Evolutionary conservation across 1,140 invertebrate species (phyloP).

Genomic region (Meloidogyne chitwoodi): DNA sequence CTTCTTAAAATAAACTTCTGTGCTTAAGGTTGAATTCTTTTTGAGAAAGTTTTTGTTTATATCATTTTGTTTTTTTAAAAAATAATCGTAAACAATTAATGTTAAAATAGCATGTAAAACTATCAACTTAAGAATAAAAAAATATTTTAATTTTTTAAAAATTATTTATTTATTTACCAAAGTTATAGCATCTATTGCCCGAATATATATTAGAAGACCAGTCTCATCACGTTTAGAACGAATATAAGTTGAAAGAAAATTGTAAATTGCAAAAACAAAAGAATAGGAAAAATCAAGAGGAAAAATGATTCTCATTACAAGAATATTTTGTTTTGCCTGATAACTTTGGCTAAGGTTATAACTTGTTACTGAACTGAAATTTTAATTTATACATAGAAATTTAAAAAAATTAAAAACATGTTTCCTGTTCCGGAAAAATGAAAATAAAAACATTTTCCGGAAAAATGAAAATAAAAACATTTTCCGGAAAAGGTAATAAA

Average conservation of each 20-base stretch:
- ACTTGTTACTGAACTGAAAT: background rate
- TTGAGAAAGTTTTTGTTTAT: background rate
- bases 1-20: background rate
- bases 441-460: background rate
- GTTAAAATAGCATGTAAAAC: slow-evolving; percentile 7
- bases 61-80: background rate
- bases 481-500: background rate
- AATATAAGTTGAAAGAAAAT: slow-evolving; percentile 12
- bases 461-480: background rate
- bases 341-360: slow-evolving; percentile 10
- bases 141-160: background rate
- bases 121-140: background rate
- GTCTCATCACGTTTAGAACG: background rate
- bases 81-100: slow-evolving; percentile 4
- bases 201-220: slow-evolving; percentile 4
- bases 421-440: too few species aligned
- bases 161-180: background rate
- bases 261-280: slow-evolving; percentile 12
- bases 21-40: background rate
- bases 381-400: too few species aligned
- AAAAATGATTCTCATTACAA: slow-evolving; percentile 13
- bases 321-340: slow-evolving; percentile 12
- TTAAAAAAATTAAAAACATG: too few species aligned
- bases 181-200: slow-evolving; percentile 4
- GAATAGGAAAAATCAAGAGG: slow-evolving; percentile 17